Percentiles rank a stretch among this genome's conserved stretches.
Evolutionary conservation across 2,888 invertebrate genomes (phyloP).

Genomic region (Pterobdella sp.): DNA sequence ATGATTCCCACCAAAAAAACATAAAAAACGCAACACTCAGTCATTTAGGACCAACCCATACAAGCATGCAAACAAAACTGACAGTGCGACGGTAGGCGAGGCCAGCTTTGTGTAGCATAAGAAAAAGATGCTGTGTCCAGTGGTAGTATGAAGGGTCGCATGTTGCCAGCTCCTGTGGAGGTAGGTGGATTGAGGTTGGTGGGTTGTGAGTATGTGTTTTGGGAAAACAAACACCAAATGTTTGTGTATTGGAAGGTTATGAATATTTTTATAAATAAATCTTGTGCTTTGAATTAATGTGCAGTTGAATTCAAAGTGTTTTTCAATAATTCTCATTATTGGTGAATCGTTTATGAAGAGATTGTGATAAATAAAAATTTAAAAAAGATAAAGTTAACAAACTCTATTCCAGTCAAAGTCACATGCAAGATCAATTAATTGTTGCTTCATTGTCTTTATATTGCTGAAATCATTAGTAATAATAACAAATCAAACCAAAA

Average conservation of each 20-base stretch:
- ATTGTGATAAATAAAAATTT: not conserved
- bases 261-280: too few relatives aligned
- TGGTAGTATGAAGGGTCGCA: slow-evolving; percentile 76
- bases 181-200: not conserved
- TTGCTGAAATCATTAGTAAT: slow-evolving; percentile 50
- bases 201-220: not conserved
- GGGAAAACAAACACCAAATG: too few relatives aligned
- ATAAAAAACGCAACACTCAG: not conserved
- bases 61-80: not conserved
- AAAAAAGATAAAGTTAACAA: slow-evolving; percentile 29
- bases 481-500: too few relatives aligned
- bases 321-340: too few relatives aligned
- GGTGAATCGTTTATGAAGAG: too few relatives aligned
- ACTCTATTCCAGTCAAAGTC: slow-evolving; percentile 81
- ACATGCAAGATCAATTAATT: slow-evolving; percentile 46
- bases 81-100: slow-evolving; percentile 78
- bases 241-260: not conserved
- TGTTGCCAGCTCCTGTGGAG: slow-evolving; percentile 35
- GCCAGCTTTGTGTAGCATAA: slow-evolving; percentile 74
- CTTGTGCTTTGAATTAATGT: too few relatives aligned
- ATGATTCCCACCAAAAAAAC: too few relatives aligned
- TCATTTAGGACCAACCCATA: not conserved
- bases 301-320: too few relatives aligned
- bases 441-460: slow-evolving; percentile 48
- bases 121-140: slow-evolving; percentile 92